phyloP scores from a whole-genome alignment of 2,888 invertebrate genomes.

The Leptopilina drosophilae region DNA sequence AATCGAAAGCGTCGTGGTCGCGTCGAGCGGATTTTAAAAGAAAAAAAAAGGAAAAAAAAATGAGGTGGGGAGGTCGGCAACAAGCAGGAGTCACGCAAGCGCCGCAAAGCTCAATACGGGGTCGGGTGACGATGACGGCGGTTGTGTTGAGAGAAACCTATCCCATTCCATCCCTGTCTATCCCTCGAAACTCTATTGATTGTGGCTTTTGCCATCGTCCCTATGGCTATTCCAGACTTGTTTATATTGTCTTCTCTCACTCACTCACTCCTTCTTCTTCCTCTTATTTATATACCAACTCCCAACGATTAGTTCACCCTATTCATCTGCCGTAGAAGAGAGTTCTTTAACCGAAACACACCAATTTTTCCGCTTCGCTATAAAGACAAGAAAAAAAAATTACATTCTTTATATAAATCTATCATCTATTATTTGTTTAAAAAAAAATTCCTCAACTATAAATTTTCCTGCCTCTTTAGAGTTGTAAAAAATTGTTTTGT shows the following conservation, averaged over 20 bases:
- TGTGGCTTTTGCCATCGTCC: conserved; percentile 63
- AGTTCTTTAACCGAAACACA: too few species aligned
- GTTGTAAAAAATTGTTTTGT: too few species aligned
- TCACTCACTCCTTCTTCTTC: conserved; percentile 33
- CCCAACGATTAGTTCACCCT: too few species aligned
- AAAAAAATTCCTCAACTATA: too few species aligned
- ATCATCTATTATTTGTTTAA: too few species aligned
- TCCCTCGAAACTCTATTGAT: conserved; percentile 72
- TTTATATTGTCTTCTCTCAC: conserved; percentile 50
- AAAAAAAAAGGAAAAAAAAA: neutral
- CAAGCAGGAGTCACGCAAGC: conserved; percentile 48
- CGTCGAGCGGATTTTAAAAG: conserved; percentile 28
- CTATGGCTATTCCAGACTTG: conserved; percentile 53
- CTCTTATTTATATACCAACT: too few species aligned
- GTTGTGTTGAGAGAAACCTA: conserved; percentile 46
- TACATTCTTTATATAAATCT: too few species aligned
- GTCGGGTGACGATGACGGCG: conserved; percentile 40
- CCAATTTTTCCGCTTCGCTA: too few species aligned
- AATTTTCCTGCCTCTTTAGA: too few species aligned
- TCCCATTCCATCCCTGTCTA: conserved; percentile 63
- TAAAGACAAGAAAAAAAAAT: too few species aligned
- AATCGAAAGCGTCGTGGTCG: conserved; percentile 34
- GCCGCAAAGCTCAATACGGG: conserved; percentile 43
- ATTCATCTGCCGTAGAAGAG: too few species aligned
- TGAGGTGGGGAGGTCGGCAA: conserved; percentile 26